Evolutionary conservation across 2,888 invertebrate species (phyloP), one percentile per base, ranked within the genome.

Genomic region (Phanerotoma sp.): DNA sequence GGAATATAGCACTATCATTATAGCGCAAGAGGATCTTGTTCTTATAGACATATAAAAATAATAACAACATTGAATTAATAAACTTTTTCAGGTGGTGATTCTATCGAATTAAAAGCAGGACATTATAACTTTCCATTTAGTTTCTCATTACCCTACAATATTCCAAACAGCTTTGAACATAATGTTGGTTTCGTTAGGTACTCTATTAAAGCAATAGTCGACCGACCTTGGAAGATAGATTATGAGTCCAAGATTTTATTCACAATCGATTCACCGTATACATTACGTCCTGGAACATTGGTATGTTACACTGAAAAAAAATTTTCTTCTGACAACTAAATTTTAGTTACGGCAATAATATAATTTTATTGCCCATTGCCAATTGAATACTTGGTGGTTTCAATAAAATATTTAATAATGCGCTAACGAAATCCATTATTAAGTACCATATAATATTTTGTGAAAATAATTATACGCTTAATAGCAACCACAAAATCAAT

Each of bases 221-320:
- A 93, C 66, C 81, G 88, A 30, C 87, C 92, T 2, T 90, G 89
- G 85, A 88, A 87, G 69, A 87, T 88, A 70, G 89, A 93, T 77
- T 86, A 89, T 67, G 87, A 88, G 63, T 84, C 85, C 46, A 88
- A 89, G 77, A 83, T 84, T 74, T 84, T 86, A 11, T 91, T 93
- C 69, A 89, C 87, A 38, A 86, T 93, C 11, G 49, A 54, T 22
- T 37, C 51, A 6, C 49, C 54, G 4, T 28, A 50, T 13, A 51
- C 51, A 16, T 40, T 54, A n/a, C 40, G 15, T 28, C 42, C 30
- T 37, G 32, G 30, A 25, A 41, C 49, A 41, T 21, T n/a, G n/a
- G n/a, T n/a, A n/a, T n/a, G n/a, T n/a, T n/a, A n/a, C n/a, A n/a
- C n/a, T n/a, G n/a, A n/a, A n/a, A 25, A 25, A 2, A 25, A 25